Base-by-base conservation (phyloP, 1,140 invertebrate species). In the Cecropterus lyciades region DNA sequence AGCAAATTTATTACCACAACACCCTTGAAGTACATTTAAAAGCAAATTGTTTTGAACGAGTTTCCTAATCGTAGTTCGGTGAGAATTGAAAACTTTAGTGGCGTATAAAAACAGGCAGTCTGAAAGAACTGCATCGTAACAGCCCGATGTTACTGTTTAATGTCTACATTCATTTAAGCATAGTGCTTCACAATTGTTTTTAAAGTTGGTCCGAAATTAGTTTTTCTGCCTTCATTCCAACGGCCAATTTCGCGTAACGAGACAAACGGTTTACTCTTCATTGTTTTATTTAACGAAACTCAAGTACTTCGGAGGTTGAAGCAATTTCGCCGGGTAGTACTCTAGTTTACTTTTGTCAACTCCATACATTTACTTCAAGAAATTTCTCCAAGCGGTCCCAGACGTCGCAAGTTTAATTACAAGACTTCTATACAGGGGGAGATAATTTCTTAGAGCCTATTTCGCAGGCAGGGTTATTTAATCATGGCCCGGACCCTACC, bases 401-500 rank as follows among this genome's bases (percentile, higher is more conserved):
- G 69, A 45, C 57, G 67, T 52, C 37, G 16, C 8, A 71, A 75
- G 71, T 84, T 87, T 89, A 87, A 89, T 87, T 85, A 83, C 76
- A 82, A 67, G 69, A 79, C 71, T 84, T 84, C 77, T 79, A 80
- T 77, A 75, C 65, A 62, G 64, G 71, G 60, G 70, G 56, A 75
- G 80, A 80, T 82, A 82, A 80, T 80, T 80, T 81, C 80, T 77
- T 79, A 76, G 77, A 74, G 81, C 78, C 80, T 80, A 85, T 83
- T 85, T 67, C 65, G 64, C 57, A 55, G 66, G 65, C 67, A 17
- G 64, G 68, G 68, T 51, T 67, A 68, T 79, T 80, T 82, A 82
- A 85, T 81, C 80, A 82, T 73, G 73, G 69, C 69, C 57, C 71
- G 67, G 67, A 45, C 55, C 64, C 62, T 56, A 49, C 66, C 67